phyloP scores from a whole-genome alignment of 1,140 invertebrate species.

The Melanaphis sacchari region DNA sequence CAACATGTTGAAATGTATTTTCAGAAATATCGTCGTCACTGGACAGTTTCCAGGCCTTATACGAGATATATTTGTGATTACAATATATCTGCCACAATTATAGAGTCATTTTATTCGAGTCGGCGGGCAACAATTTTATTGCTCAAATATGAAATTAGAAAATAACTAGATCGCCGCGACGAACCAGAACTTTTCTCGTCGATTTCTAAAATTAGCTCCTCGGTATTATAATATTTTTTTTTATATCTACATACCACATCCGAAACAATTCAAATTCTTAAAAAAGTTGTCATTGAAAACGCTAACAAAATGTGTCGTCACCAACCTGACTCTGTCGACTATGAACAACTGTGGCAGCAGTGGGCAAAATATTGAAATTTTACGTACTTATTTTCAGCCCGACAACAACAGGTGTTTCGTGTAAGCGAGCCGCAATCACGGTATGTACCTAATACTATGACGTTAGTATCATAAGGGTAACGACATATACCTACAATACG shows the following conservation, averaged over 20 bases:
- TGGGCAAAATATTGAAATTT: not conserved
- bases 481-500: no score
- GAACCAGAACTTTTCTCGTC: not conserved
- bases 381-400: not conserved
- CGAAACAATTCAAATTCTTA: not conserved
- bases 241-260: not conserved
- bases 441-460: not conserved
- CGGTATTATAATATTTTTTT: not conserved
- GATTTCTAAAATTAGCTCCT: not conserved
- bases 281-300: not conserved
- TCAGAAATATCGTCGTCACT: no score
- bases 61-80: not conserved
- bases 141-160: not conserved
- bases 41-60: conserved; percentile 13
- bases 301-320: not conserved
- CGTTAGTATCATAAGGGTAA: no score
- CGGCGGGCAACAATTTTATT: not conserved
- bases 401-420: not conserved
- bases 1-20: no score
- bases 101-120: not conserved
- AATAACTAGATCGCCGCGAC: not conserved
- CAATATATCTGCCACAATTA: not conserved
- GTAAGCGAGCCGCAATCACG: not conserved
- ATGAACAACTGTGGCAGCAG: not conserved
- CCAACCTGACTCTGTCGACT: not conserved